phyloP scores from a whole-genome alignment of 2,113 vertebrate species.

The Aleadryas rufinucha region DNA sequence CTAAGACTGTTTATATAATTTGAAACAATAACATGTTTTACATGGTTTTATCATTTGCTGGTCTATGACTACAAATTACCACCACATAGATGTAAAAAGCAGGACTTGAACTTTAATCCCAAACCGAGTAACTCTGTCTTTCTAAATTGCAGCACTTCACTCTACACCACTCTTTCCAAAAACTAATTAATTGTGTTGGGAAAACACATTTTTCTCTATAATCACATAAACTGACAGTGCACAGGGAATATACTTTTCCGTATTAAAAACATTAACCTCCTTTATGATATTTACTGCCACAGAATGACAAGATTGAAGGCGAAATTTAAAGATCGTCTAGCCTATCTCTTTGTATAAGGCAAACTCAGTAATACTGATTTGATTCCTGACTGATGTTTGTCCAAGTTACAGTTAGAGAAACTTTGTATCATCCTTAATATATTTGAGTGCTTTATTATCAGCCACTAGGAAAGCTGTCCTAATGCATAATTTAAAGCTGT shows the following conservation, averaged over 20 bases:
- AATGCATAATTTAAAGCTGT: neutral
- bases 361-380: neutral
- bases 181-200: neutral
- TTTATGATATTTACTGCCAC: neutral
- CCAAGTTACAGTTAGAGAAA: neutral
- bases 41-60: neutral
- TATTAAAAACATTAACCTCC: neutral
- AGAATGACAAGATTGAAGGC: neutral
- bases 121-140: neutral
- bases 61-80: neutral
- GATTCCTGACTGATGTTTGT: neutral
- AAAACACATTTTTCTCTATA: neutral
- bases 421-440: neutral
- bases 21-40: neutral
- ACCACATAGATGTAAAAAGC: neutral
- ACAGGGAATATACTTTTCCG: rapidly evolving
- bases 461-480: neutral
- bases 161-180: neutral
- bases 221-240: neutral
- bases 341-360: neutral
- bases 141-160: neutral
- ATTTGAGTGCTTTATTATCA: neutral
- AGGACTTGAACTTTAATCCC: neutral
- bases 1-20: neutral
- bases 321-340: neutral